A percentile compares a stretch with the other conserved stretches of the same genome.
phyloP scores from a whole-genome alignment of 1,140 invertebrate species.

The Sminthurides bifidus region DNA sequence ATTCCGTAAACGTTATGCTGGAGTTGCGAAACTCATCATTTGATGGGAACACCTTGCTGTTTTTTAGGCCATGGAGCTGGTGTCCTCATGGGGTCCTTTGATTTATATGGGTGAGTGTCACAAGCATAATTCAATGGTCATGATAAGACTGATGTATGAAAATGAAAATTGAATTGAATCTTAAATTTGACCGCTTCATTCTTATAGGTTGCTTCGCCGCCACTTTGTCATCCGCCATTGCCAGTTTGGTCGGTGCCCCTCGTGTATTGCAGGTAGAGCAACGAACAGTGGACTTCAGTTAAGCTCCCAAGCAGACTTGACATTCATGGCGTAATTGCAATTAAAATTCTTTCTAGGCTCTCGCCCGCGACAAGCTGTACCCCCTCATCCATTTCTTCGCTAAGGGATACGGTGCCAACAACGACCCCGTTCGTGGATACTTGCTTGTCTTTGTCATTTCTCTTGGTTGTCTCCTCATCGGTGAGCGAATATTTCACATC shows the following conservation, averaged over 20 bases:
- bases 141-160: neutral
- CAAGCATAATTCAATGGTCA: neutral
- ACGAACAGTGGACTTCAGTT: too few species aligned
- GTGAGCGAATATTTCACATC: too few species aligned
- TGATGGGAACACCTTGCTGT: neutral
- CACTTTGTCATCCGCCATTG: conserved; percentile 52
- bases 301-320: too few species aligned
- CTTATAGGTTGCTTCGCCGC: conserved; percentile 54
- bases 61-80: conserved; percentile 44
- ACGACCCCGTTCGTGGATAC: conserved; percentile 53
- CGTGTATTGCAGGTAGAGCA: conserved; percentile 33
- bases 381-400: conserved; percentile 51
- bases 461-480: conserved; percentile 48
- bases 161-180: neutral
- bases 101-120: conserved; percentile 38
- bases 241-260: conserved; percentile 53
- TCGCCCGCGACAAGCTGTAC: conserved; percentile 56
- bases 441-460: conserved; percentile 49
- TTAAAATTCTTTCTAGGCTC: conserved; percentile 41
- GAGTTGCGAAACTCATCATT: neutral
- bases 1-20: neutral
- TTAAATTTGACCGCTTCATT: conserved; percentile 3
- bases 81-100: conserved; percentile 47
- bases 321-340: neutral
- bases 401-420: conserved; percentile 46